Conservation (phyloP, 2,797 vertebrate genomes). For the Takifugu ocellatus region DNA sequence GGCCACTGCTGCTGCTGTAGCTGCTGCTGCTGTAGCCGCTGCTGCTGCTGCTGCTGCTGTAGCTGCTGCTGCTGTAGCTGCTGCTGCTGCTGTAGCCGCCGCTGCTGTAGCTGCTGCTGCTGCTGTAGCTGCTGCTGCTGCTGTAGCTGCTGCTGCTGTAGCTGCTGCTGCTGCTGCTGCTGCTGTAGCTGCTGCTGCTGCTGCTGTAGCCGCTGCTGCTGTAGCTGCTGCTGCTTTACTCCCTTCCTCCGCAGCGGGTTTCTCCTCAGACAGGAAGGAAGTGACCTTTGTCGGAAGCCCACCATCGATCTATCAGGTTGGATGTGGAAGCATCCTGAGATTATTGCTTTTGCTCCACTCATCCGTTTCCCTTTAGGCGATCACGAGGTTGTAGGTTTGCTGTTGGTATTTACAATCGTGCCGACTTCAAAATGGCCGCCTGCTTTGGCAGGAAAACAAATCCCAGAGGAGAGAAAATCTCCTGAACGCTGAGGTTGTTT, state of each 20-base stretch:
- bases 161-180: no score
- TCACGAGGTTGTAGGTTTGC: constrained; percentile 3
- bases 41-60: no score
- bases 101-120: no score
- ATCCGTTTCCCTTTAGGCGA: neutral
- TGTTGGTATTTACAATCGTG: constrained; percentile 7
- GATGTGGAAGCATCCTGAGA: constrained; percentile 26
- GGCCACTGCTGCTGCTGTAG: no score
- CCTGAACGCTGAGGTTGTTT: neutral
- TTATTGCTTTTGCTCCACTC: constrained; percentile 11
- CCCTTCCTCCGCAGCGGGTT: constrained; percentile 36
- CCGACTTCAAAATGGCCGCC: neutral
- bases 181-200: no score
- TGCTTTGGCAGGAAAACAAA: constrained; percentile 18
- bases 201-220: no score
- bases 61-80: no score
- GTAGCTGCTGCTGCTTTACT: neutral
- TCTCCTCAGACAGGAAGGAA: constrained; percentile 49
- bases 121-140: no score
- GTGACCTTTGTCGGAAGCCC: constrained; percentile 47
- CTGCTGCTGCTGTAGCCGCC: no score
- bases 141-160: no score
- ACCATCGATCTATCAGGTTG: constrained; percentile 30
- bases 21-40: no score
- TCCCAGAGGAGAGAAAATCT: constrained; percentile 23